Percentiles rank a stretch among this genome's conserved stretches.
phyloP scores from a whole-genome alignment of 2,797 vertebrate species.

The Melanotaenia nigrans region DNA sequence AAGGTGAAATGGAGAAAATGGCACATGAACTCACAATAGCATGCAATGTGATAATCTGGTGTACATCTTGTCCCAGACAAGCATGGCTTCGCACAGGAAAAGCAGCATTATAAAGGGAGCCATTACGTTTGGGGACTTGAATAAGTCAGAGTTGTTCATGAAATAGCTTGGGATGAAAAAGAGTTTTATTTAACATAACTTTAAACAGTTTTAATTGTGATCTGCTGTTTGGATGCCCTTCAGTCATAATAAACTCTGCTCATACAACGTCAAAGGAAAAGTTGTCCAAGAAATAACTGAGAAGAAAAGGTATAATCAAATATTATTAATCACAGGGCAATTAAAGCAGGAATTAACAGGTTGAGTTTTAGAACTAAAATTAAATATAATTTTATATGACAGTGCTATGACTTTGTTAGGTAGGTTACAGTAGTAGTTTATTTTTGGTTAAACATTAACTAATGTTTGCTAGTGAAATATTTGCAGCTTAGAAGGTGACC shows the following conservation, averaged over 20 bases:
- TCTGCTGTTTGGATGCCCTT: conserved; percentile 10
- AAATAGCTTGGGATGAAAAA: conserved; percentile 13
- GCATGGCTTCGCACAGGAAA: background rate
- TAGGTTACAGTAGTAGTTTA: too few species aligned
- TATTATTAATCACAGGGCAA: background rate
- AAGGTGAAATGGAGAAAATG: background rate
- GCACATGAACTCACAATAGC: background rate
- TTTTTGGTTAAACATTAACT: background rate
- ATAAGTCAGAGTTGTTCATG: conserved; percentile 14
- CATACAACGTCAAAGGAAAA: background rate
- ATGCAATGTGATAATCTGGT: conserved; percentile 1
- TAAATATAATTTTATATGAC: background rate
- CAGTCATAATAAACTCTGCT: conserved; percentile 16
- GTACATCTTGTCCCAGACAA: conserved; percentile 9
- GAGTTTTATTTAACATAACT: conserved; percentile 5
- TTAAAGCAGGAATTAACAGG: background rate
- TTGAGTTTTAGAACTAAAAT: background rate
- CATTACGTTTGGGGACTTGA: conserved; percentile 4
- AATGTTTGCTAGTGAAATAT: background rate
- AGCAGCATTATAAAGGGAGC: conserved; percentile 1
- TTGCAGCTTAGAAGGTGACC: background rate
- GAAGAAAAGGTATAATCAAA: conserved; percentile 3
- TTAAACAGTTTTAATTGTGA: conserved; percentile 17
- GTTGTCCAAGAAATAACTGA: background rate
- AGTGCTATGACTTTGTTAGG: background rate